phyloP scores from a whole-genome alignment of 1,140 invertebrate species.

The Semibalanus balanoides region DNA sequence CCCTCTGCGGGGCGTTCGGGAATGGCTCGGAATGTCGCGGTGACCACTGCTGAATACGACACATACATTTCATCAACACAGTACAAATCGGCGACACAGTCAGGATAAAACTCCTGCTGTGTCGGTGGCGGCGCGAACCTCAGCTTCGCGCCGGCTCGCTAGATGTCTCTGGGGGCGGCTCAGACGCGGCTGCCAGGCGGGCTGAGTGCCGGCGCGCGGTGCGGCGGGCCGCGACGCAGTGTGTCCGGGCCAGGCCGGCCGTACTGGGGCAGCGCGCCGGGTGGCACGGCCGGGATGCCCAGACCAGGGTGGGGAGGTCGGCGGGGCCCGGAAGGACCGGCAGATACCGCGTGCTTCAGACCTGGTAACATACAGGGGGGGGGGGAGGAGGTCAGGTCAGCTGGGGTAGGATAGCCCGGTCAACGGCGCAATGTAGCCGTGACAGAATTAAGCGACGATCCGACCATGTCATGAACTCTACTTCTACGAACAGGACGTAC shows the following conservation, averaged over 20 bases:
- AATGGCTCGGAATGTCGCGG: not conserved
- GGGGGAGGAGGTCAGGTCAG: too few species aligned
- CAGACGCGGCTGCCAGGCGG: not conserved
- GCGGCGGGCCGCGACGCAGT: not conserved
- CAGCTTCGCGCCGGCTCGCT: not conserved
- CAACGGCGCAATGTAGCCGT: too few species aligned
- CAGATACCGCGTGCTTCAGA: not conserved
- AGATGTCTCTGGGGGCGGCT: not conserved
- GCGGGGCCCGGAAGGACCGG: too few species aligned
- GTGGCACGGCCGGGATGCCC: not conserved
- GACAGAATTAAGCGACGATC: too few species aligned
- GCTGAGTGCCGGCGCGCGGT: not conserved
- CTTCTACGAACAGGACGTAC: too few species aligned
- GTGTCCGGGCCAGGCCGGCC: not conserved
- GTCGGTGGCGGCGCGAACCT: not conserved
- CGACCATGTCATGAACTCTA: too few species aligned
- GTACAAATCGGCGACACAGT: not conserved
- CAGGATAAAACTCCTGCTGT: not conserved
- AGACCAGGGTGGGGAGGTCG: not conserved
- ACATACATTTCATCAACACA: not conserved
- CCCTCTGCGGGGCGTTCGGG: too few species aligned
- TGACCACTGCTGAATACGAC: not conserved
- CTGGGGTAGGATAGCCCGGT: too few species aligned
- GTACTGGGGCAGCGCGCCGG: not conserved
- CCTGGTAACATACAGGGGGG: too few species aligned